These are phyloP conservation scores for Anarhynchus alexandrinus DNA, from an alignment of 2,113 vertebrate species.

Conservation along the genomic window DNA sequence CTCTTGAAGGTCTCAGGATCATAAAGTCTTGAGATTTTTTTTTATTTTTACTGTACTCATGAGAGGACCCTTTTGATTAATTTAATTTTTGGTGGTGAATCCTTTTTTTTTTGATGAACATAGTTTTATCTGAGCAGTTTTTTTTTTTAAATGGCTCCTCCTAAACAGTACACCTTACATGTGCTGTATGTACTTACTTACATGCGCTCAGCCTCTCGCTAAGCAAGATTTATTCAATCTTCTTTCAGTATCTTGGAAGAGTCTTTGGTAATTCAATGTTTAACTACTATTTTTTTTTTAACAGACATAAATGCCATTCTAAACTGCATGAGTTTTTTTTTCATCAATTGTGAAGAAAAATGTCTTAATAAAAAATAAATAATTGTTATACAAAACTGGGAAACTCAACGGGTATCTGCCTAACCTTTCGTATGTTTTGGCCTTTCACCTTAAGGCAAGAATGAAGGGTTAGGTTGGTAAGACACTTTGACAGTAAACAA, in stretches of 20 bases:
- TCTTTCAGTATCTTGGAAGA: neutral
- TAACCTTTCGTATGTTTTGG: neutral
- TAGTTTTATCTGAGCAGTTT: neutral
- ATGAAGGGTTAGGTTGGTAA: neutral
- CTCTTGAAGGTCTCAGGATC: neutral
- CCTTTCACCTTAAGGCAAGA: neutral
- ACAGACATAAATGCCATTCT: neutral
- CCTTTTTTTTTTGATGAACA: neutral
- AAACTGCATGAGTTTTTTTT: neutral
- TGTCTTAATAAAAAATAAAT: neutral
- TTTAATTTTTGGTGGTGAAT: neutral
- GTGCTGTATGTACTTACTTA: neutral
- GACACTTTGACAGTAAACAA: neutral
- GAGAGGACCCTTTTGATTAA: neutral
- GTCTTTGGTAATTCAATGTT: neutral
- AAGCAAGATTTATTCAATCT: neutral
- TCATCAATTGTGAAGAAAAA: neutral
- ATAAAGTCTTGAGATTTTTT: neutral
- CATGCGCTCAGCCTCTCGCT: neutral
- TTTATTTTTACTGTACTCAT: neutral
- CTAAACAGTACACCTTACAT: neutral
- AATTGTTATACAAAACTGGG: neutral
- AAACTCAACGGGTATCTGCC: neutral
- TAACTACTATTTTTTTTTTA: neutral
- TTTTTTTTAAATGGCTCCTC: neutral